Conservation (phyloP, 2,113 vertebrate genomes). For the Megaptera novaeangliae region DNA sequence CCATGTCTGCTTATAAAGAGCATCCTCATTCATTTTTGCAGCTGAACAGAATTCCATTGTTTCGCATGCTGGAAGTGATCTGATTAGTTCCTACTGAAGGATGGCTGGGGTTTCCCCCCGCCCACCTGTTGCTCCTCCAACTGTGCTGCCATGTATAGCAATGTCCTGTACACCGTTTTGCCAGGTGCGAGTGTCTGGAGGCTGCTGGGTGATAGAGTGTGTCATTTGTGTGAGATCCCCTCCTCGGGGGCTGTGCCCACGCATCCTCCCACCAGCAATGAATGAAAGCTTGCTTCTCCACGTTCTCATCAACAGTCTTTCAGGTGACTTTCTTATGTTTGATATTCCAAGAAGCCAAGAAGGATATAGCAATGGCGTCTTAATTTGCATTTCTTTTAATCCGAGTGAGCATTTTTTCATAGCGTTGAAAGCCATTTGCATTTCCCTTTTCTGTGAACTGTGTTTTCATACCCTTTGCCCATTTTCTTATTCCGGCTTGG, state of each 20-base stretch:
- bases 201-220: not conserved
- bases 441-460: not conserved
- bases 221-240: rapidly evolving
- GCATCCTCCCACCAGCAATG: not conserved
- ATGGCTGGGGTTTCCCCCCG: not conserved
- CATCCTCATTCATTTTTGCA: not conserved
- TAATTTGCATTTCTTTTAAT: not conserved
- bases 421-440: not conserved
- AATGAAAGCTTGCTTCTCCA: not conserved
- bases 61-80: rapidly evolving
- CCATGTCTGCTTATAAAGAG: rapidly evolving
- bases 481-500: not conserved
- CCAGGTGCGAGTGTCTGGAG: not conserved
- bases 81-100: not conserved
- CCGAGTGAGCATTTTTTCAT: not conserved
- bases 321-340: not conserved
- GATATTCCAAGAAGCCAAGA: not conserved
- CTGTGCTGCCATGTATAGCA: rapidly evolving
- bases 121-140: rapidly evolving
- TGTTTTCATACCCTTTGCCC: not conserved
- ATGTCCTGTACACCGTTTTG: rapidly evolving
- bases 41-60: not conserved
- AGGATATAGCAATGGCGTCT: rapidly evolving
- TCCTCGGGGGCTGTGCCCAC: rapidly evolving
- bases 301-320: not conserved